Evolutionary conservation across 1,140 invertebrate genomes (phyloP), one percentile per base, ranked within the genome.

Genomic region (Lycorma delicatula): DNA sequence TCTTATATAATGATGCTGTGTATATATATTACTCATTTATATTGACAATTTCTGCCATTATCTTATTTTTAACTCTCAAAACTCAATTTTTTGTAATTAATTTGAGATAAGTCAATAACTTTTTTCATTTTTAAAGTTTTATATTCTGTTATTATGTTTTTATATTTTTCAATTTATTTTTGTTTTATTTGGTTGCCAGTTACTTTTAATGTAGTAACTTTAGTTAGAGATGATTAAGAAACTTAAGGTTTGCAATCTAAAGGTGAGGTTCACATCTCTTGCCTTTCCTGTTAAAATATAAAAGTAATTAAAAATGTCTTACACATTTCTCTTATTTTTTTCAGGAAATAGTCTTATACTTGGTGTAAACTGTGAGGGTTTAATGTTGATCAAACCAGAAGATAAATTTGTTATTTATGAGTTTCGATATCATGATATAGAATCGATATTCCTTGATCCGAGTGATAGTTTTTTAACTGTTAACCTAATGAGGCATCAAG

Each of bases 381-480:
- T 97, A 20, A 84, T 91, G 66, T 73, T 95, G 41, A 89, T 94
- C 28, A 88, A 92, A 64, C 85, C 89, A 0, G 86, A 91, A 56
- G 91, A 93, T 67, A 94, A 94, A 72, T 88, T 89, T 59, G 86
- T 94, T 1, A 72, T 94, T 7, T 89, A 89, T 34, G 91, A 93
- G 66, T 93, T 93, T 70, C 82, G 86, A 29, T 95, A 93, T 67
- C 79, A 79, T 53, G 89, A 93, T 66, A 85, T 95, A 13, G 90
- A 92, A 64, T 90, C 88, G n/a, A 87, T 97, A 61, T 83, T 91
- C 68, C 74, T 97, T 54, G 92, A 96, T 69, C 89, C 91, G 0
- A 91, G 85, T 61, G 93, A 97, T 70, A 89, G 88, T 66, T 92
- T 95, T 60, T 84, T 97, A 25, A 96, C 93, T 1, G 81, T 97